Percentiles rank a stretch among this genome's conserved stretches.
phyloP scores from a whole-genome alignment of 2,797 vertebrate species.

The Micropoecilia bifurca region DNA sequence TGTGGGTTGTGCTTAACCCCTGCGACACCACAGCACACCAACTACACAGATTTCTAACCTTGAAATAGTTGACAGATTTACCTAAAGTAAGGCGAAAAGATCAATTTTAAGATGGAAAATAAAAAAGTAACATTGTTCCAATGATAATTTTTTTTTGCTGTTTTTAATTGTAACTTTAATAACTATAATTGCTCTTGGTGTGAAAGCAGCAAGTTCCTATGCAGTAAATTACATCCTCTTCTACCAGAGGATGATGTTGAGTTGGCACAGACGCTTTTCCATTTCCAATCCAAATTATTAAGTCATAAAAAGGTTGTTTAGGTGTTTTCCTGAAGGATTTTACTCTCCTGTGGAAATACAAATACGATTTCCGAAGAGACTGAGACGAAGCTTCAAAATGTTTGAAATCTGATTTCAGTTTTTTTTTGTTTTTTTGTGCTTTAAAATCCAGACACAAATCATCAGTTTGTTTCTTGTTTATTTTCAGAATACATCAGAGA shows the following conservation, averaged over 20 bases:
- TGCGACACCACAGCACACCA: too few relatives aligned
- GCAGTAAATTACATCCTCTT: not conserved
- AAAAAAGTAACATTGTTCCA: not conserved
- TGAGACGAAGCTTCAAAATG: not conserved
- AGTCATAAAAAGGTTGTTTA: not conserved
- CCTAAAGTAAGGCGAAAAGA: not conserved
- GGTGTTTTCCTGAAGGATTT: not conserved
- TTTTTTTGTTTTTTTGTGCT: too few relatives aligned
- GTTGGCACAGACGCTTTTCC: not conserved
- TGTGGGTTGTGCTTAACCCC: too few relatives aligned
- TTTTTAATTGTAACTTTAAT: not conserved
- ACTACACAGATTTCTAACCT: not conserved
- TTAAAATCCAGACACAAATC: not conserved
- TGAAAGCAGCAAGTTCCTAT: not conserved
- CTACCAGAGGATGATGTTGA: not conserved
- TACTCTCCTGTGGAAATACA: not conserved
- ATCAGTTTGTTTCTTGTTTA: slow-evolving; percentile 13
- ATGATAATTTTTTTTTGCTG: not conserved
- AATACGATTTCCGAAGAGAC: not conserved
- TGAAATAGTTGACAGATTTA: not conserved
- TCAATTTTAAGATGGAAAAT: not conserved
- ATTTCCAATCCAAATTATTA: not conserved
- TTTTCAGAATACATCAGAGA: not conserved
- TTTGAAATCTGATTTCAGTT: not conserved
- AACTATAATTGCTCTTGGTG: not conserved